Percentiles rank a stretch among this genome's conserved stretches.
Evolutionary conservation across 2,113 vertebrate genomes (phyloP).

Genomic region (Corythornis cristatus): DNA sequence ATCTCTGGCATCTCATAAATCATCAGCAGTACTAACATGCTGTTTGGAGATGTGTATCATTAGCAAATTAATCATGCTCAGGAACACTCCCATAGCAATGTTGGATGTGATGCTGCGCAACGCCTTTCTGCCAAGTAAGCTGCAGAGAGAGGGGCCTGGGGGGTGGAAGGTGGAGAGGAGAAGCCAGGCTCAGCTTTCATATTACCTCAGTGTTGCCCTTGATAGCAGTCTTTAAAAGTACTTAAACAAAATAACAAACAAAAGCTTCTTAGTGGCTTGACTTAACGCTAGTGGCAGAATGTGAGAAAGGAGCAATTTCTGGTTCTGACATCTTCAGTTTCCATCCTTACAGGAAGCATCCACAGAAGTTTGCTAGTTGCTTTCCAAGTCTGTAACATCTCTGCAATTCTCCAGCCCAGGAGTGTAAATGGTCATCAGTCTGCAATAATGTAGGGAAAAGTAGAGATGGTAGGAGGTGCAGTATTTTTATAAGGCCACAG

Average conservation of each 20-base stretch:
- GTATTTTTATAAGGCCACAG: not conserved
- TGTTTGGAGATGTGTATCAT: constrained; percentile 27
- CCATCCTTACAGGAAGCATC: not conserved
- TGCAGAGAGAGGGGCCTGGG: not conserved
- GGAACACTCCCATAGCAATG: not conserved
- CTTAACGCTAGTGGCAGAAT: not conserved
- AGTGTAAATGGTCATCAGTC: not conserved
- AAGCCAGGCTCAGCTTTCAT: not conserved
- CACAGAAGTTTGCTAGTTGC: not conserved
- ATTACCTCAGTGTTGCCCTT: constrained; percentile 20
- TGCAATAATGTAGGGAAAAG: not conserved
- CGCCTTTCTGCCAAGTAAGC: constrained; percentile 13
- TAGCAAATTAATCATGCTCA: constrained; percentile 28
- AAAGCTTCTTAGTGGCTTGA: not conserved
- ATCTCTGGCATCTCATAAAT: constrained; percentile 63
- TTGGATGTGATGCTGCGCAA: not conserved
- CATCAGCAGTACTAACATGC: not conserved
- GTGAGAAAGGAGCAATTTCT: not conserved
- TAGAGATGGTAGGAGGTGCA: not conserved
- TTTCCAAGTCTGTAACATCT: not conserved
- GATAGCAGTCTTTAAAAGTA: constrained; percentile 30
- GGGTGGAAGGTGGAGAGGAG: not conserved
- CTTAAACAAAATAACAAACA: not conserved
- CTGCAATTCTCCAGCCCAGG: not conserved
- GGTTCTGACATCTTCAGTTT: not conserved